A percentile compares a stretch with the other conserved stretches of the same genome.
These are phyloP conservation scores for Sesia apiformis DNA, from an alignment of 2,888 invertebrate genomes.

Conservation along the genomic window DNA sequence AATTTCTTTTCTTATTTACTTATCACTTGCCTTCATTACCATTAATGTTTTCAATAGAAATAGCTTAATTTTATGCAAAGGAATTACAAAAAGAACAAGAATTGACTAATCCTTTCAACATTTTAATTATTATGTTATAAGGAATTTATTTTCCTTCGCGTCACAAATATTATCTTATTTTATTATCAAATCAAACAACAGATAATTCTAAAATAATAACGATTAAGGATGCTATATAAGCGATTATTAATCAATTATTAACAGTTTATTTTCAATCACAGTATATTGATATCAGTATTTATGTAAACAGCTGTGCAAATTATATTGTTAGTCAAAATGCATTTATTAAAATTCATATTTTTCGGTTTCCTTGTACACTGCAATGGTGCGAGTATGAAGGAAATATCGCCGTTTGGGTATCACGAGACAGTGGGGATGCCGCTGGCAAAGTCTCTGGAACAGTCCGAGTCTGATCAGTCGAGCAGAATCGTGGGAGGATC, in stretches of 20 bases:
- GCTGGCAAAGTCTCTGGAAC: not conserved
- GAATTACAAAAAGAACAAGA: no score
- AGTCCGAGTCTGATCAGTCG: not conserved
- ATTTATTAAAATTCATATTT: not conserved
- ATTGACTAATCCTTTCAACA: no score
- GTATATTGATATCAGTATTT: not conserved
- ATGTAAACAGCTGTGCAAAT: not conserved
- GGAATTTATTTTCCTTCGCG: not conserved
- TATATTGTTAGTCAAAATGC: not conserved
- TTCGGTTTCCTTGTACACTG: not conserved
- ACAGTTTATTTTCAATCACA: not conserved
- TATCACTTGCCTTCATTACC: no score
- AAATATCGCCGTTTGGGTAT: not conserved
- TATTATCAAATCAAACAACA: not conserved
- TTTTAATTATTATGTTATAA: no score
- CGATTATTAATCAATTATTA: not conserved
- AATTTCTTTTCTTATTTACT: no score
- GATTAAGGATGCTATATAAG: not conserved
- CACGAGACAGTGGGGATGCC: not conserved
- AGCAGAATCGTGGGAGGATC: slow-evolving; percentile 1
- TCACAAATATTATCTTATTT: not conserved
- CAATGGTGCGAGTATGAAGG: not conserved
- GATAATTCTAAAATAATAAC: not conserved
- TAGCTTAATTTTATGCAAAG: no score
- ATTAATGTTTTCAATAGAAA: no score